Conservation (phyloP, 64 coral and sea anemone genomes). For the Stichodactyla mertensii region DNA sequence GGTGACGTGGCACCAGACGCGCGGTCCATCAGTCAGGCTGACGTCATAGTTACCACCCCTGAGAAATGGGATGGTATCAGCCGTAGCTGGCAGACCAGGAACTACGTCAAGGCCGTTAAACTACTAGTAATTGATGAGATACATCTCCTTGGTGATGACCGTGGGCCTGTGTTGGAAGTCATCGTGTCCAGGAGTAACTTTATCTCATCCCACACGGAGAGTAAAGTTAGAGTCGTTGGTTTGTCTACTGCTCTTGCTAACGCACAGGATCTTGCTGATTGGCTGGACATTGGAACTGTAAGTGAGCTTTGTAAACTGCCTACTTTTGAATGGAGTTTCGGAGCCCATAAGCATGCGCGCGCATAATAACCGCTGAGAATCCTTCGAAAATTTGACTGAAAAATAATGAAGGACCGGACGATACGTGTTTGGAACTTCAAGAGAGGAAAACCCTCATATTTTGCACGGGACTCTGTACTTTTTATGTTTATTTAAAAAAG, state of each 20-base stretch:
- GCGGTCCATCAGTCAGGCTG: conserved; percentile 86
- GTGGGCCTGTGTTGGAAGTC: conserved; percentile 93
- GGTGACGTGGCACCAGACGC: conserved; percentile 92
- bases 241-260: conserved; percentile 93
- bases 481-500: too few species aligned
- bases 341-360: too few species aligned
- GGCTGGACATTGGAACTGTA: conserved; percentile 86
- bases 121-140: conserved; percentile 95
- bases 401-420: too few species aligned
- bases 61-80: conserved; percentile 99
- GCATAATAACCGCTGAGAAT: too few species aligned
- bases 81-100: conserved; percentile 98
- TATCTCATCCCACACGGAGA: conserved; percentile 95
- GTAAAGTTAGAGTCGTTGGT: conserved; percentile 75
- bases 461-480: too few species aligned
- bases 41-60: conserved; percentile 95
- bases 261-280: conserved; percentile 86
- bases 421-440: too few species aligned
- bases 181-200: conserved; percentile 98
- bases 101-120: conserved; percentile 83
- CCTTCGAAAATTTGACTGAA: too few species aligned
- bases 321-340: too few species aligned
- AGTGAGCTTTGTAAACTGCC: background rate
- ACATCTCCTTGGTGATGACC: conserved; percentile 94
- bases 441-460: too few species aligned